phyloP scores from a whole-genome alignment of 2,797 vertebrate genomes.

The Carcharodon carcharias region DNA sequence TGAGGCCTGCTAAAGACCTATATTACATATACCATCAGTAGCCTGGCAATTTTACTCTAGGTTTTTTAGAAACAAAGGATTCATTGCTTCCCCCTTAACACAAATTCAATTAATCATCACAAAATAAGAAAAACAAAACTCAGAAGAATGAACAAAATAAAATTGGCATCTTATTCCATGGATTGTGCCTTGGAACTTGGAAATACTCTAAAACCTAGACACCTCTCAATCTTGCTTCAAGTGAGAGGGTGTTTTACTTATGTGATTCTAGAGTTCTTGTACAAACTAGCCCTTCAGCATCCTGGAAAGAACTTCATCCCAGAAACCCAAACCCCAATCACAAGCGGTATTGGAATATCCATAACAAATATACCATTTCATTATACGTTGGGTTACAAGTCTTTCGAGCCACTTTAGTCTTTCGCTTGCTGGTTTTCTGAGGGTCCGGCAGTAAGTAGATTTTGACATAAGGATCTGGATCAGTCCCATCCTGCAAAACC shows the following conservation, averaged over 20 bases:
- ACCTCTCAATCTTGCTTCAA: neutral
- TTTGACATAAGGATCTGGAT: slow-evolving; percentile 94
- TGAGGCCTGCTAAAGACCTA: neutral
- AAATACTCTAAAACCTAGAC: neutral
- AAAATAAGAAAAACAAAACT: neutral
- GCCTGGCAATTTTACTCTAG: neutral
- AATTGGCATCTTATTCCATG: neutral
- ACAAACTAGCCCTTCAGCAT: neutral
- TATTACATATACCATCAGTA: neutral
- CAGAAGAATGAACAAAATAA: neutral
- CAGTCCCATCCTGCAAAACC: slow-evolving; percentile 79
- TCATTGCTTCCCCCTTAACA: neutral
- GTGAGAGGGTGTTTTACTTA: neutral
- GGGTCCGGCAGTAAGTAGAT: slow-evolving; percentile 91
- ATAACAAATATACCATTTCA: slow-evolving; percentile 71
- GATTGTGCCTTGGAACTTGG: neutral
- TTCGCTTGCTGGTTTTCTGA: slow-evolving; percentile 91
- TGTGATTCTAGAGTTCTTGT: neutral
- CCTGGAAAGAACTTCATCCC: neutral
- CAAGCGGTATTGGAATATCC: neutral
- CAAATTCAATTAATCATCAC: neutral
- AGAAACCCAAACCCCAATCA: neutral
- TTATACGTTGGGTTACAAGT: slow-evolving; percentile 98
- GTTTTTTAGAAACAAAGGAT: neutral
- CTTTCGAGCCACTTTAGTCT: slow-evolving; percentile 89